Base-by-base conservation (phyloP, 2,797 vertebrate species). In the Pangasius sanitwongsei region DNA sequence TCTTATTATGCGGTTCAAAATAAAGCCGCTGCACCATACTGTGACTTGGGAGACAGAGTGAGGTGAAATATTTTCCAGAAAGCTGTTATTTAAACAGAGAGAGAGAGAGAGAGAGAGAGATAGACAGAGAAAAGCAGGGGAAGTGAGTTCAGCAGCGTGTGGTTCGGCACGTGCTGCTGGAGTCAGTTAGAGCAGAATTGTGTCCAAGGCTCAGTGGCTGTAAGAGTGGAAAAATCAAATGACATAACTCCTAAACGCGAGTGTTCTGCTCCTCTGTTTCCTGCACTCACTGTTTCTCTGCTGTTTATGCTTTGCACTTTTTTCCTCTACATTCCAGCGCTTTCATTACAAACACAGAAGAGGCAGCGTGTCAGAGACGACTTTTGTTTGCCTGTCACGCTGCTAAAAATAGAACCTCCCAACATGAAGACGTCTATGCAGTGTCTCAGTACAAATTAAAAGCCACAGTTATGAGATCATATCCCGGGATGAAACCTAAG, bases 221-320 rank as follows among this genome's bases (percentile, higher is more conserved):
- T 92, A 93, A 91, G 93, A 93, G 92, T 93, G 94, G 94, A 94
- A 95, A 95, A 94, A 90, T 94, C 86, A 92, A 90, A 93, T 95
- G 95, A 95, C 93, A 93, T 96, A 95, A 95, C 92, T 90, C 91
- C 89, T 89, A 92, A 93, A 93, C 90, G 90, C 63, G 83, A 92
- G 87, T 53, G 89, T 92, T 93, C 94, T 94, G 93, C 94, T 87
- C 94, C 94, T 93, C 92, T 84, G 41, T 94, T 94, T 92, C 94
- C 92, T 92, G 65, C 50, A 48, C 87, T 90, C 87, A 34, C 53
- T 78, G 81, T 85, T 88, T 92, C 75, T 41, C 83, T 84, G 31
- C 82, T 85, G 59, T 37, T 86, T 84, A 85, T 84, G 57, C 84
- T 87, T 86, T 70, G 89, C 89, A 69, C 92, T 84, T 80, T 61